Conservation (phyloP, 2,888 invertebrate species). For the Magallana nippona region DNA sequence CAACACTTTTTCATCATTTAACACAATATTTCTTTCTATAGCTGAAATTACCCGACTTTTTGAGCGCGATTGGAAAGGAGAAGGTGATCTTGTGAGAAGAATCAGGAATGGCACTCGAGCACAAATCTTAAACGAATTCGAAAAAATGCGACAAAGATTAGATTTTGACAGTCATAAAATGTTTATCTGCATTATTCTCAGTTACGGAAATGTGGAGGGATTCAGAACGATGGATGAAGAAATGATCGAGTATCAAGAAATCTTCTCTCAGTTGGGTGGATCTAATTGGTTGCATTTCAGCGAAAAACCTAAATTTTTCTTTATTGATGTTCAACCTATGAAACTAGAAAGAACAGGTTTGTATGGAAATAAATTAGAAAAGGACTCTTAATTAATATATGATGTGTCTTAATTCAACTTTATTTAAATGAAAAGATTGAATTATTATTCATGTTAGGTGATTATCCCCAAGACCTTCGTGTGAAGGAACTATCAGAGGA, state of each 20-base stretch:
- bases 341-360: neutral
- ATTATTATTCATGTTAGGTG: neutral
- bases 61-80: constrained; percentile 22
- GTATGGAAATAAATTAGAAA: neutral
- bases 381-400: too few relatives aligned
- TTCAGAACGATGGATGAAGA: constrained; percentile 19
- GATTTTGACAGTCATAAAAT: neutral
- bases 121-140: neutral
- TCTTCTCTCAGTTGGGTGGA: neutral
- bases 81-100: constrained; percentile 12
- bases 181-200: constrained; percentile 13
- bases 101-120: constrained; percentile 7
- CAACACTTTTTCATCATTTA: neutral
- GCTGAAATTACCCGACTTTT: constrained; percentile 4
- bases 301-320: constrained; percentile 26
- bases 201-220: neutral
- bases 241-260: constrained; percentile 1
- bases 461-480: constrained; percentile 3
- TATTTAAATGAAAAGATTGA: too few relatives aligned
- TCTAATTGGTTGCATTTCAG: neutral
- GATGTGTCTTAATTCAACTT: too few relatives aligned
- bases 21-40: neutral
- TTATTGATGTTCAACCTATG: constrained; percentile 13
- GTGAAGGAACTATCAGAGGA: neutral
- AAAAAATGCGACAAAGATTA: neutral